Base-by-base conservation (phyloP, 1,140 invertebrate species). In the Drosophila persimilis region DNA sequence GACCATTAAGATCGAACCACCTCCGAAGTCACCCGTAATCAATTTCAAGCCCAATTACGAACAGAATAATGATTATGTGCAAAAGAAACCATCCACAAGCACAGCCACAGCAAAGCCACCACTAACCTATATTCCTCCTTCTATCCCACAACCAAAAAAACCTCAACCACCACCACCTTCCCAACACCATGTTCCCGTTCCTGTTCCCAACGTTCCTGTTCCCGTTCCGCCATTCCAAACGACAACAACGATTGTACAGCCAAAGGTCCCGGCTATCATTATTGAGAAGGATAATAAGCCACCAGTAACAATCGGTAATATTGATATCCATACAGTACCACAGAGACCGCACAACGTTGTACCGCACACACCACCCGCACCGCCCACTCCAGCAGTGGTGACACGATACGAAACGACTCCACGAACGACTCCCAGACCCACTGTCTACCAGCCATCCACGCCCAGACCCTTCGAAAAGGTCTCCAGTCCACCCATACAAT, bases 41-140 rank as follows among this genome's bases (percentile, higher is more conserved):
- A 39, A 39, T 50, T 74, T 64, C 57, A 85, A 78, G 58, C 76
- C 84, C 57, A 86, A 88, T 80, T 90, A 90, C 73, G 77, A 70
- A 51, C 57, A 66, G 15, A 77, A 89, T 54, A 80, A 89, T 86
- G 81, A 80, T 65, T 66, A 64, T 74, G 73, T 77, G 73, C 80
- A 73, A 77, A 85, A 84, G 73, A 76, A 77, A 79, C 60, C 58
- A 17, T 44, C 73, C 39, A 47, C 69, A 46, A 78, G 62, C 24
- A 39, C 3, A 39, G 2, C 35, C 35, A 39, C 35, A 11, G 11
- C 11, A 4, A 84, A 73, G 52, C 53, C 66, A 69, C 77, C 73
- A 90, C 74, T 90, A 90, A 90, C 89, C 58, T 81, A 90, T 90
- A 77, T 90, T 90, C 89, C 88, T 63, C 74, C 80, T 90, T 90